Evolutionary conservation across 2,888 invertebrate species (phyloP).

Genomic region (Lepidocyrtinus sp.): DNA sequence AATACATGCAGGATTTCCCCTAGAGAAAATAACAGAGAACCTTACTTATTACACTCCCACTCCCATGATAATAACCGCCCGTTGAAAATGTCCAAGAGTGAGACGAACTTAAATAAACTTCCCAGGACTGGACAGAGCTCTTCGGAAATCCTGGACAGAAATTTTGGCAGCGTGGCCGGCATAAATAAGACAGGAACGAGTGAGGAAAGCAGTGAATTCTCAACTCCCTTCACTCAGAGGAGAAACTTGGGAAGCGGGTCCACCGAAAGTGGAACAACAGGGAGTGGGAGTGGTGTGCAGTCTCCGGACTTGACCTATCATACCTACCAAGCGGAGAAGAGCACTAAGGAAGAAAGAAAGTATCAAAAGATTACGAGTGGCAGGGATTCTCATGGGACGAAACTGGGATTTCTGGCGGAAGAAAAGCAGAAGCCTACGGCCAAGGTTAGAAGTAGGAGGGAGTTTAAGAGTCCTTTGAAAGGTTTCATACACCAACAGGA

Average conservation of each 20-base stretch:
- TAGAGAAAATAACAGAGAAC: too few relatives aligned
- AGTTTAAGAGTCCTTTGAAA: not conserved
- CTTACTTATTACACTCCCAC: too few relatives aligned
- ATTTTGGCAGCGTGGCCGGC: constrained; percentile 44
- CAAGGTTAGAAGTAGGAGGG: not conserved
- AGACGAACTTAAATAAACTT: constrained; percentile 31
- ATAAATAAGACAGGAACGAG: constrained; percentile 26
- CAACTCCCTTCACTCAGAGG: constrained; percentile 32
- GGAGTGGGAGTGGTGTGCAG: constrained; percentile 50
- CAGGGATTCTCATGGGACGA: constrained; percentile 22
- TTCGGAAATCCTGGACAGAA: constrained; percentile 40
- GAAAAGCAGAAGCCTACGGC: too few relatives aligned
- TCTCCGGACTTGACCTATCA: constrained; percentile 46
- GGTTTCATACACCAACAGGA: constrained; percentile 45
- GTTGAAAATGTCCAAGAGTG: constrained; percentile 36
- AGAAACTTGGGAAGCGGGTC: constrained; percentile 42
- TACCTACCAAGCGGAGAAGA: constrained; percentile 24
- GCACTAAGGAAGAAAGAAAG: constrained; percentile 30
- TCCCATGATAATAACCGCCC: too few relatives aligned
- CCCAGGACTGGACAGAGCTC: too few relatives aligned
- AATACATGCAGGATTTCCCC: too few relatives aligned
- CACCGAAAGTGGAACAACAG: constrained; percentile 48
- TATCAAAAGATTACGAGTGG: constrained; percentile 41
- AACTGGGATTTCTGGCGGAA: not conserved
- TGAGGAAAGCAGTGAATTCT: constrained; percentile 55